These are phyloP conservation scores for Drepana arcuata DNA, from an alignment of 1,140 invertebrate species.

Conservation along the genomic window DNA sequence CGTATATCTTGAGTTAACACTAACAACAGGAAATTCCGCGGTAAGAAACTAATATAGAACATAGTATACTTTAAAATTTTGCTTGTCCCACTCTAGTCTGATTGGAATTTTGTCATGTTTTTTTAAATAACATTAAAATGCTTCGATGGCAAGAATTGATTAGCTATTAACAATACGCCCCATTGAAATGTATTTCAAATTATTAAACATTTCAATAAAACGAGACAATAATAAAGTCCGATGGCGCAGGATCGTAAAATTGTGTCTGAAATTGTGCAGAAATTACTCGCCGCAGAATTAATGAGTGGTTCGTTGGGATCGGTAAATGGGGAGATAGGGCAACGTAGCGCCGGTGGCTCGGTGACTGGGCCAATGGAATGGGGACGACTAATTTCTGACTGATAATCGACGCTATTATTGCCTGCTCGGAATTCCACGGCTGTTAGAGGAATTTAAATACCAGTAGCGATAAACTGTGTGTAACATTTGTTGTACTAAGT, in stretches of 20 bases:
- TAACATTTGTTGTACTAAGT: too few relatives aligned
- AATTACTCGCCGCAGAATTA: conserved; percentile 13
- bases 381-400: conserved; percentile 13
- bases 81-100: too few relatives aligned
- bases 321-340: conserved; percentile 1
- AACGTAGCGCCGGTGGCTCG: conserved; percentile 3
- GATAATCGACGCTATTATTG: conserved; percentile 13
- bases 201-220: conserved; percentile 10
- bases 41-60: too few relatives aligned
- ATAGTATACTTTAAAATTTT: too few relatives aligned
- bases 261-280: conserved; percentile 6
- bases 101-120: too few relatives aligned
- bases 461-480: too few relatives aligned
- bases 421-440: too few relatives aligned
- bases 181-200: conserved; percentile 8
- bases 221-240: conserved; percentile 10
- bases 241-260: conserved; percentile 6
- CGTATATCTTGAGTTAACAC: too few relatives aligned
- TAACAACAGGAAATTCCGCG: too few relatives aligned
- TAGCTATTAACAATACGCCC: too few relatives aligned
- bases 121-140: conserved; percentile 4
- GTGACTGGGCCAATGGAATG: conserved; percentile 3
- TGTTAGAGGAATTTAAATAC: too few relatives aligned
- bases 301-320: conserved; percentile 4
- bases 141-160: too few relatives aligned